Evolutionary conservation across 2,888 invertebrate species (phyloP), one percentile per base, ranked within the genome.

Genomic region (Nymphalis polychloros): DNA sequence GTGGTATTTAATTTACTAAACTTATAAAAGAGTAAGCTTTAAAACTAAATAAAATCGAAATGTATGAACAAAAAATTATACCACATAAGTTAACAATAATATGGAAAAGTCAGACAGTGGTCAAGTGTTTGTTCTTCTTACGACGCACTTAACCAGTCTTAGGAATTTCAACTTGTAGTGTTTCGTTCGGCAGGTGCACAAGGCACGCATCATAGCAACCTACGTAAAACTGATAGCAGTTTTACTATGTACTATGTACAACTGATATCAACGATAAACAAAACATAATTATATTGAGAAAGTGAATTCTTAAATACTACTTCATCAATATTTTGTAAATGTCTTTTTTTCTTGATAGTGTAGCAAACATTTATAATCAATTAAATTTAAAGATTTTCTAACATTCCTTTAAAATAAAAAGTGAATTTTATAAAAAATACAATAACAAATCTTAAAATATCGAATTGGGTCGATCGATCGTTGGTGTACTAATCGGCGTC

Each of bases 71-170:
- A 20, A 47, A 19, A 13, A 48, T n/a, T 19, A 16, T 6, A 5
- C 10, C 17, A 60, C 47, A 16, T 50, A 35, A 59, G 59, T 64
- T 27, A 60, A 71, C 53, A 67, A 59, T 67, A 61, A 46, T 52
- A 64, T 35, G 57, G 57, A 41, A 57, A 19, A 64, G 63, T 65
- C 68, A 72, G 71, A 71, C 71, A 68, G 72, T 72, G 68, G 70
- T 75, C 67, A 68, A 78, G 78, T 77, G 76, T 77, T 76, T 77
- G 71, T 74, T 75, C 76, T 74, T 74, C 70, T 70, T 72, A 70
- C 68, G 65, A 70, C 60, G 70, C 74, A 70, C 72, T 70, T 63
- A 68, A 73, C 73, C 72, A 63, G 74, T 74, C 74, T 73, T 59
- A 68, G 71, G 71, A 68, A 69, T 73, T 63, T 69, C 68, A 65